Evolutionary conservation across 2,797 vertebrate genomes (phyloP).

Genomic region (Halcyon smyrnensis): DNA sequence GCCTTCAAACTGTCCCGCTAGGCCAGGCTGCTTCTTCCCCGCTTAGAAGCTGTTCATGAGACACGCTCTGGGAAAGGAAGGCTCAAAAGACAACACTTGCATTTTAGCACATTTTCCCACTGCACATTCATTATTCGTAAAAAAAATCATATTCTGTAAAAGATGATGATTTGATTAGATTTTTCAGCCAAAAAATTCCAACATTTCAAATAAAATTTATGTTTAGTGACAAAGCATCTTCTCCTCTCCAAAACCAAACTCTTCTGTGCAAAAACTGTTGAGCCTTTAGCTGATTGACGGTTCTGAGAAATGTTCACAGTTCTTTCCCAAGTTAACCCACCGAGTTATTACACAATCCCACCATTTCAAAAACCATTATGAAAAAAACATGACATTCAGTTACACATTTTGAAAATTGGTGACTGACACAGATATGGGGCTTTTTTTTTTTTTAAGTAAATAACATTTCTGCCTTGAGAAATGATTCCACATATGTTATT

Average conservation of each 20-base stretch:
- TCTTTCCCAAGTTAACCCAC: neutral
- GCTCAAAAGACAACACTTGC: neutral
- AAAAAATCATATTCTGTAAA: neutral
- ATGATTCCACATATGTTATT: neutral
- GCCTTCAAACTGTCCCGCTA: no score
- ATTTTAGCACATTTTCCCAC: neutral
- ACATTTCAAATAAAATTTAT: neutral
- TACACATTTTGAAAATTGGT: neutral
- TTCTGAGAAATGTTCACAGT: neutral
- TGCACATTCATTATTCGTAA: neutral
- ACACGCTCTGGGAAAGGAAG: neutral
- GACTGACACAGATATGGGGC: neutral
- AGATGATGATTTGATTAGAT: neutral
- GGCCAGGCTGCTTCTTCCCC: neutral
- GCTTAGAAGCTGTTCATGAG: neutral
- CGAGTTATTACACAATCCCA: neutral
- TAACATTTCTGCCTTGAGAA: neutral
- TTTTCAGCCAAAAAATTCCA: neutral
- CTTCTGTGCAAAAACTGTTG: neutral
- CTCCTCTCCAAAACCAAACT: neutral
- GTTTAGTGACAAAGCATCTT: neutral
- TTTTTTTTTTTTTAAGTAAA: neutral
- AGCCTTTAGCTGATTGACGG: neutral
- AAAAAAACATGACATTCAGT: neutral
- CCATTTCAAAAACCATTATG: neutral